These are phyloP conservation scores for Setophaga kirtlandii DNA, from an alignment of 2,113 vertebrate species.

Conservation along the genomic window DNA sequence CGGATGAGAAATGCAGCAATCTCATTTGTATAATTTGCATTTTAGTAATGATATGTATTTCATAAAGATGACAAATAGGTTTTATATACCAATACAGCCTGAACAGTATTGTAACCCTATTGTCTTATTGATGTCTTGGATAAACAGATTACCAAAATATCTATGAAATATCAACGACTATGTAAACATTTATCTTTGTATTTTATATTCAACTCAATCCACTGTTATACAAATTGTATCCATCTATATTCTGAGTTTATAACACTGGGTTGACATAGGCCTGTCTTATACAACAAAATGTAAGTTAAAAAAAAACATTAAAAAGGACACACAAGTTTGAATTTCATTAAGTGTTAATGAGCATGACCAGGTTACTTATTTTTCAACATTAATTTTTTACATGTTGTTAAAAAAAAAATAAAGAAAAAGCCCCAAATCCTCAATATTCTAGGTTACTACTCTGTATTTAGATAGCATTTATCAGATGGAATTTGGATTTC, in stretches of 20 bases:
- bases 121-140: neutral
- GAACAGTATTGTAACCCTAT: neutral
- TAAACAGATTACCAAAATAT: slow-evolving; percentile 27
- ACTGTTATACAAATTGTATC: neutral
- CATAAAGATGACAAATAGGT: neutral
- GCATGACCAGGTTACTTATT: neutral
- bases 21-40: slow-evolving; percentile 6
- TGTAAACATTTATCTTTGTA: neutral
- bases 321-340: neutral
- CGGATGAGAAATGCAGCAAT: neutral
- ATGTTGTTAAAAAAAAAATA: neutral
- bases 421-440: neutral
- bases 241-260: neutral
- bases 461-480: neutral
- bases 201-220: neutral
- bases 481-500: neutral
- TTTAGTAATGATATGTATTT: neutral
- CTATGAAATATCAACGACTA: neutral
- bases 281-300: neutral
- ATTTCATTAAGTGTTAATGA: neutral
- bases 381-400: neutral
- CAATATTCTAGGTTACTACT: neutral
- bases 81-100: neutral
- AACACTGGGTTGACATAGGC: neutral
- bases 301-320: neutral